Base-by-base conservation (phyloP, 2,113 vertebrate genomes). In the Spea bombifrons region DNA sequence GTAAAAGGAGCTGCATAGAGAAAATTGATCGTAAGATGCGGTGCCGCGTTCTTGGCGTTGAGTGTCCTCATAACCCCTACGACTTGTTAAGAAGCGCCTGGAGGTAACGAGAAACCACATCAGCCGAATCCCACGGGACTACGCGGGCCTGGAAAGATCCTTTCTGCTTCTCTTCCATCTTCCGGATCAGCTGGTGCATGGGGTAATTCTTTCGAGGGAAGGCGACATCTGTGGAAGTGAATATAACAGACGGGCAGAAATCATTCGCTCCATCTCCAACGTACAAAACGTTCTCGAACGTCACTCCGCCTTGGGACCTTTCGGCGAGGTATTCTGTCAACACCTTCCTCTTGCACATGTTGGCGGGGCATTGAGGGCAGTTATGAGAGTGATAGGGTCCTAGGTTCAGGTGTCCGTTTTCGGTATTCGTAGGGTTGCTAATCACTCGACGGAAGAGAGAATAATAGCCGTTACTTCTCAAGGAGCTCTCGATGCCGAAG, bases 221-320 rank as follows among this genome's bases (percentile, higher is more conserved):
- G 0, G 90, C 95, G 81, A 96, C 90, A 17, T 99, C 97, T 0
- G 89, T 86, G 0, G 88, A 85, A 0, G 86, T 90, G 85, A 99
- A 88, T 3, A 88, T 47, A 15, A 87, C 81, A 0, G 92, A 88
- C 0, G 97, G 97, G 80, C 97, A 99, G 90, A 98, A 98, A 85
- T 99, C 97, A 55, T 99, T 99, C 88, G 95, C 95, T 0, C 97
- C 97, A 0, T 99, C 97, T 0, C 97, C 97, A 0, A 98, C 90
- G 61, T 99, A 99, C 87, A 98, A 90, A 2, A 98, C 81, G 64
- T 90, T 89, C 87, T 96, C 94, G 69, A 94, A 98, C 1, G 91
- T 91, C 13, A 88, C 90, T 7, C 91, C 91, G 81, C 97, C 94
- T 69, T 88, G 91, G 13, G 91, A 89, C 76, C 95, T 84, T 84